Conservation (phyloP, 2,888 invertebrate genomes). For the Phortica magna region DNA sequence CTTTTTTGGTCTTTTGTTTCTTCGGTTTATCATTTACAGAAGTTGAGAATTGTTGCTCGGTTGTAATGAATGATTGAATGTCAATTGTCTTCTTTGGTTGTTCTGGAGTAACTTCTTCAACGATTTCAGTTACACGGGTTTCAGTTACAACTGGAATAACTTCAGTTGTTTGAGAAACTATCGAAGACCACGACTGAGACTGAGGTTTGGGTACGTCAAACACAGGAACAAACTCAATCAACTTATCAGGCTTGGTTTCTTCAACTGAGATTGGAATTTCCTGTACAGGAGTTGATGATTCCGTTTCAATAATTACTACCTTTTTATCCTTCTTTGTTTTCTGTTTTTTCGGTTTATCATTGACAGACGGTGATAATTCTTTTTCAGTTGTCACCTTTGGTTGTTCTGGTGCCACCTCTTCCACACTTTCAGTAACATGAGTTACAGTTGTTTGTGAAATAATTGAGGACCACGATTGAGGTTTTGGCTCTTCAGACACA, state of each 20-base stretch:
- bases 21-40: slow-evolving; percentile 39
- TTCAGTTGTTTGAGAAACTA: slow-evolving; percentile 13
- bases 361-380: slow-evolving; percentile 35
- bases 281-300: background rate
- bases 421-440: background rate
- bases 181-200: slow-evolving; percentile 9
- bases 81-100: background rate
- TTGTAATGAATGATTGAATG: slow-evolving; percentile 3
- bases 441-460: slow-evolving; percentile 9
- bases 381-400: slow-evolving; percentile 34
- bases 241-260: background rate
- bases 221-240: background rate
- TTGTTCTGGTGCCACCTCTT: background rate
- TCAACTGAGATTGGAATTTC: background rate
- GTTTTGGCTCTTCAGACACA: no score
- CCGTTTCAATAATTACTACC: slow-evolving; percentile 21
- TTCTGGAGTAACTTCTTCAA: background rate
- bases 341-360: slow-evolving; percentile 40
- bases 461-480: slow-evolving; percentile 17
- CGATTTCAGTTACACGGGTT: background rate
- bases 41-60: slow-evolving; percentile 41
- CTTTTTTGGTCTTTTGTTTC: slow-evolving; percentile 36
- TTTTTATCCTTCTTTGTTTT: slow-evolving; percentile 42
- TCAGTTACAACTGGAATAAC: background rate
- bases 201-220: background rate